A percentile compares a stretch with the other conserved stretches of the same genome.
These are phyloP conservation scores for Tragulus kanchil DNA, from an alignment of 2,113 vertebrate species.

Conservation along the genomic window DNA sequence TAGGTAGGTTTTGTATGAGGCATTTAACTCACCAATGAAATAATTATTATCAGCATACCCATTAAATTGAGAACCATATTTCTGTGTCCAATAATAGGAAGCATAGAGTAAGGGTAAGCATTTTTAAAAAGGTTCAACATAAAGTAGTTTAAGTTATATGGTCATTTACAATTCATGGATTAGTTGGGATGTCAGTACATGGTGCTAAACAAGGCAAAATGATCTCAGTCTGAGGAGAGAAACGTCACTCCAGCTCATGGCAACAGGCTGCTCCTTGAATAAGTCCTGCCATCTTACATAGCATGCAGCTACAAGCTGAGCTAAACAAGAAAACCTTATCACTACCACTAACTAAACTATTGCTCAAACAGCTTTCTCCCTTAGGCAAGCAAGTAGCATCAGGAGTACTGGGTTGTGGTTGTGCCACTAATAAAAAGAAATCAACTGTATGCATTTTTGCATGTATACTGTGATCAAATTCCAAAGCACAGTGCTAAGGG, in stretches of 20 bases:
- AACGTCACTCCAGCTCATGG: neutral
- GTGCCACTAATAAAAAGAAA: neutral
- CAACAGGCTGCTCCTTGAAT: neutral
- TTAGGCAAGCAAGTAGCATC: neutral
- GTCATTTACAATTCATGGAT: neutral
- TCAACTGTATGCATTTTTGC: neutral
- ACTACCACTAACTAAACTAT: neutral
- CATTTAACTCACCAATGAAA: conserved; percentile 4
- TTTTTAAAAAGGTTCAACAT: neutral
- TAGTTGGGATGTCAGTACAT: neutral
- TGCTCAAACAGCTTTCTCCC: neutral
- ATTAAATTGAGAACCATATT: conserved; percentile 17
- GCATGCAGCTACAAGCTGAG: neutral
- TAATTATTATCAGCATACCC: neutral
- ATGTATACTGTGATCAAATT: neutral
- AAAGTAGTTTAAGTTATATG: neutral
- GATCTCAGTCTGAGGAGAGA: neutral
- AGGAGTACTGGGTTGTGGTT: rapidly evolving
- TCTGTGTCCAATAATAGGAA: conserved; percentile 35
- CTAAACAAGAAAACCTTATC: neutral
- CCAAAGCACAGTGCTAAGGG: neutral
- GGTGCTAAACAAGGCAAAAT: neutral
- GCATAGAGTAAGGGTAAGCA: neutral
- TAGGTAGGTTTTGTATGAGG: neutral
- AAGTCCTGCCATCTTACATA: neutral